Evolutionary conservation across 2,113 vertebrate species (phyloP).

Genomic region (Litocranius walleri): DNA sequence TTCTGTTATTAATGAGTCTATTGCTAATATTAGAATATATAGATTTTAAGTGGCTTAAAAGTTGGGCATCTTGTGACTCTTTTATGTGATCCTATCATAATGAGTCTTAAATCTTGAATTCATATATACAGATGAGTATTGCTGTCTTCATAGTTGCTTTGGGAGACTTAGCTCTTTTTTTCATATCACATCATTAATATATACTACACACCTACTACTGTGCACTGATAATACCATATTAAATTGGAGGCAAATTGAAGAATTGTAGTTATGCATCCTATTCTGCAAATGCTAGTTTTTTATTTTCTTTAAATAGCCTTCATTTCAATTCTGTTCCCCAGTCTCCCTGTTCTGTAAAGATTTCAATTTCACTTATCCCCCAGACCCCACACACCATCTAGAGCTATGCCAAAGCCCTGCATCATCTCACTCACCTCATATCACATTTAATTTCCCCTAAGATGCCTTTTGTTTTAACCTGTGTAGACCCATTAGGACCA

Average conservation of each 20-base stretch:
- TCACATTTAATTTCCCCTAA: background rate
- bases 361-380: background rate
- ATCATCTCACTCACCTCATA: background rate
- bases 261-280: background rate
- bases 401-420: background rate
- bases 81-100: background rate
- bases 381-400: fast-evolving
- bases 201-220: background rate
- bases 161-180: background rate
- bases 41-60: background rate
- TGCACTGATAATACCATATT: background rate
- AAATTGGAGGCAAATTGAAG: background rate
- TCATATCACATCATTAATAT: background rate
- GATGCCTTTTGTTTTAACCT: background rate
- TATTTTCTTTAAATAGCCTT: background rate
- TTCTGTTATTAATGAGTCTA: background rate
- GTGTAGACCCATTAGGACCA: background rate
- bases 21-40: background rate
- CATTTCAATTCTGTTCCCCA: background rate
- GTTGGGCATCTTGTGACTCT: background rate
- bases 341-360: background rate
- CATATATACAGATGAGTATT: background rate
- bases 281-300: background rate
- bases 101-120: background rate
- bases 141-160: background rate